Evolutionary conservation across 2,113 vertebrate species (phyloP).

Genomic region (Spermophilus dauricus): DNA sequence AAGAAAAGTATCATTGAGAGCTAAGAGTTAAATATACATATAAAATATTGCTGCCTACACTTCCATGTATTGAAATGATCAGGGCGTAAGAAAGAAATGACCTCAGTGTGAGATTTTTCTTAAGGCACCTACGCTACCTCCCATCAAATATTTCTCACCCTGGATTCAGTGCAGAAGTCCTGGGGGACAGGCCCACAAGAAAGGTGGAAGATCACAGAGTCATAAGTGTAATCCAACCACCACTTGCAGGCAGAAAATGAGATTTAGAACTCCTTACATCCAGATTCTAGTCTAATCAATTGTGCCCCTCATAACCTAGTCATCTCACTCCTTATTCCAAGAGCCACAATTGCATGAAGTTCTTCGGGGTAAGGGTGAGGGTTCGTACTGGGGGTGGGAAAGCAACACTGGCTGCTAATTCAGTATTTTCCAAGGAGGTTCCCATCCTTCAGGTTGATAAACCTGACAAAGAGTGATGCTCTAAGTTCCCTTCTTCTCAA

Average conservation of each 20-base stretch:
- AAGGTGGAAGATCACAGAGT: neutral
- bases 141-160: neutral
- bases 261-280: neutral
- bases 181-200: neutral
- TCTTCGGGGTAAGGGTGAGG: neutral
- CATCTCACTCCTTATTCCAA: neutral
- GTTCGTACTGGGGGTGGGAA: no score
- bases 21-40: no score
- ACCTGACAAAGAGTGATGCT: neutral
- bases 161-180: neutral
- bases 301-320: fast-evolving
- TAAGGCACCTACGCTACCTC: no score
- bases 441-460: neutral
- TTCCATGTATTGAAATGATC: no score
- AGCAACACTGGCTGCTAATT: no score
- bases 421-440: neutral
- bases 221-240: neutral
- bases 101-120: no score
- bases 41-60: no score
- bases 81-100: no score
- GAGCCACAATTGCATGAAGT: neutral
- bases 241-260: neutral
- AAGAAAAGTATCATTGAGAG: no score
- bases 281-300: neutral
- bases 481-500: neutral